Evolutionary conservation across 2,888 invertebrate species (phyloP).

Genomic region (Brachycybe producta): DNA sequence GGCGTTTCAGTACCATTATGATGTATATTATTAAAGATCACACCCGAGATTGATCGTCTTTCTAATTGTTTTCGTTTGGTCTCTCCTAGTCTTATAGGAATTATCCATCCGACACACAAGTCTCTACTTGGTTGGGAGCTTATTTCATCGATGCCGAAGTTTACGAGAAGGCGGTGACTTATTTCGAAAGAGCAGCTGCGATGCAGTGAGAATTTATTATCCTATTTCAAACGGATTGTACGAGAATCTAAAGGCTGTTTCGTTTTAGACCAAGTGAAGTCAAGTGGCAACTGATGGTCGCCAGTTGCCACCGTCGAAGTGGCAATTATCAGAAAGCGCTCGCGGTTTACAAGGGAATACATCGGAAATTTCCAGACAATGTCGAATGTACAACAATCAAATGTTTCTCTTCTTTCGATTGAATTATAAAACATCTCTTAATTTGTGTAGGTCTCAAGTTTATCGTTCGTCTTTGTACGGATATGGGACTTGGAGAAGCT

Average conservation of each 20-base stretch:
- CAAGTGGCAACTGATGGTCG: slow-evolving; percentile 72
- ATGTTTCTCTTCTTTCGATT: neutral
- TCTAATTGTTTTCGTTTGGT: slow-evolving; percentile 15
- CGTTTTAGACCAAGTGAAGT: slow-evolving; percentile 53
- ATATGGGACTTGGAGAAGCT: slow-evolving; percentile 79
- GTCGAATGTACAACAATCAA: slow-evolving; percentile 59
- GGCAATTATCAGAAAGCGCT: slow-evolving; percentile 75
- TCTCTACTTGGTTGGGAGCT: slow-evolving; percentile 77
- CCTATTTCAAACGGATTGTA: neutral
- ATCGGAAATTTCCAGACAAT: slow-evolving; percentile 84
- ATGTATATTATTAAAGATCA: slow-evolving; percentile 40
- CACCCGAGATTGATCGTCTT: neutral
- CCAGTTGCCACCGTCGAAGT: slow-evolving; percentile 66
- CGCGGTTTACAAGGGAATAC: slow-evolving; percentile 68
- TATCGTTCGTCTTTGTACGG: slow-evolving; percentile 73
- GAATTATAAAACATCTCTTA: neutral
- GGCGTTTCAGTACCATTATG: slow-evolving; percentile 68
- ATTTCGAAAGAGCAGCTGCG: slow-evolving; percentile 64
- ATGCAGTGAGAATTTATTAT: slow-evolving; percentile 40
- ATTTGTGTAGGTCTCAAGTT: slow-evolving; percentile 75
- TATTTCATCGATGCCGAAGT: slow-evolving; percentile 80
- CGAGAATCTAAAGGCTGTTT: neutral
- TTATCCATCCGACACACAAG: slow-evolving; percentile 56
- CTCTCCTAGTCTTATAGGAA: slow-evolving; percentile 50
- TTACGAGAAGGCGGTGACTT: slow-evolving; percentile 69